Percentiles rank a stretch among this genome's conserved stretches.
Conservation (phyloP, 2,113 vertebrate genomes). For the Cheilinus undulatus region DNA sequence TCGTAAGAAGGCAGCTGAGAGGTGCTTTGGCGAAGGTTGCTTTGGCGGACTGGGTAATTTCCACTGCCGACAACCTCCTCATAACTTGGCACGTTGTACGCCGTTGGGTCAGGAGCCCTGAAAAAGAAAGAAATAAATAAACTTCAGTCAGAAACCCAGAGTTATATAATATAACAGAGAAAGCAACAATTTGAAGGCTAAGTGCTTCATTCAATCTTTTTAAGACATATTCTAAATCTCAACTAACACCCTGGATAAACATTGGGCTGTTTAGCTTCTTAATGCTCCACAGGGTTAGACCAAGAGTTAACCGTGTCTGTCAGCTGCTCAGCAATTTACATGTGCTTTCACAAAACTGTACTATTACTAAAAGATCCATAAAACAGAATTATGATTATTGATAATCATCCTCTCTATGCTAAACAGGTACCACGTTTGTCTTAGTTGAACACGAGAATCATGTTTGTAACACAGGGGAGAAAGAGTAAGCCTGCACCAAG, state of each 20-base stretch:
- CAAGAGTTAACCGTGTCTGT: no score
- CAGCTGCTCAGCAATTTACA: no score
- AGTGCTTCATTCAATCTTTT: neutral
- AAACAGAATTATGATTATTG: no score
- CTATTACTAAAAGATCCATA: no score
- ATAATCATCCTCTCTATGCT: no score
- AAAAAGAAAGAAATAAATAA: slow-evolving; percentile 10
- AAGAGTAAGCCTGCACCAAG: no score
- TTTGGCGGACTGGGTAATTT: slow-evolving; percentile 79
- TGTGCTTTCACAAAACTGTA: no score
- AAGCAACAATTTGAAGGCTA: neutral
- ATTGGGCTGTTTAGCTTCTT: neutral
- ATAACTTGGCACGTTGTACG: slow-evolving; percentile 89
- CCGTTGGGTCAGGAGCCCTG: slow-evolving; percentile 45
- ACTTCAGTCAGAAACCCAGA: neutral
- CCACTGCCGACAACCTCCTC: slow-evolving; percentile 90
- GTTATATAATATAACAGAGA: neutral
- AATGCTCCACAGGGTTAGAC: neutral
- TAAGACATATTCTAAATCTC: neutral
- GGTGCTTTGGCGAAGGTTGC: slow-evolving; percentile 83
- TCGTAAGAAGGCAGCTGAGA: slow-evolving; percentile 95
- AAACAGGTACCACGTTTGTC: no score
- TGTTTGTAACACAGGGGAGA: no score
- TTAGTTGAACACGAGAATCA: no score
- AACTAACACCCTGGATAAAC: no score